Evolutionary conservation across 2,797 vertebrate species (phyloP).

Genomic region (Sebastes hubbsi): DNA sequence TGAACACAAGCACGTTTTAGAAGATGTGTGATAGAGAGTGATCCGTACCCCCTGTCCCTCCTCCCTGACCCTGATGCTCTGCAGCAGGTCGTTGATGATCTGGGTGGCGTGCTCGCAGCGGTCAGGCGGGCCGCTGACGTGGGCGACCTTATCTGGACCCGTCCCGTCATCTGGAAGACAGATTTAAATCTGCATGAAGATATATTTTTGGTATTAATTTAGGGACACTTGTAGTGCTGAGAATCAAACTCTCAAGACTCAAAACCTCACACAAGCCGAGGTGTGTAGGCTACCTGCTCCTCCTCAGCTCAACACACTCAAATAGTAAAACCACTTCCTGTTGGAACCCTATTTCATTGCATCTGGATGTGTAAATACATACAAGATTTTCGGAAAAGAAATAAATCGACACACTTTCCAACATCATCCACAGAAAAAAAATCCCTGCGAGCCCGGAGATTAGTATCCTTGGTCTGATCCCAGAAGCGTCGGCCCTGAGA

Average conservation of each 20-base stretch:
- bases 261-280: not conserved
- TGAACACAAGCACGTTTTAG: not conserved
- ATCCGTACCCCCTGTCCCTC: constrained; percentile 74
- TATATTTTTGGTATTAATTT: too few species aligned
- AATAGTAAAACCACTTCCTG: not conserved
- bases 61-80: constrained; percentile 88
- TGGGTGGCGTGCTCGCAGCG: constrained; percentile 90
- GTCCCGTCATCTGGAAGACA: constrained; percentile 85
- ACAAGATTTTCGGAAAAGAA: too few species aligned
- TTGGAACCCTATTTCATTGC: too few species aligned
- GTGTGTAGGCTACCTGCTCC: not conserved
- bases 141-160: constrained; percentile 90
- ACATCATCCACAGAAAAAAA: too few species aligned
- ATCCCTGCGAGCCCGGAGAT: too few species aligned
- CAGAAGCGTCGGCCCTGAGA: too few species aligned
- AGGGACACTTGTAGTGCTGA: not conserved
- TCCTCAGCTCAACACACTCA: not conserved
- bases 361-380: too few species aligned
- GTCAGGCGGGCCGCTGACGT: constrained; percentile 91
- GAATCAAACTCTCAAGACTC: not conserved
- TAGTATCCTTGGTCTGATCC: too few species aligned
- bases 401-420: too few species aligned
- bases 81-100: constrained; percentile 91
- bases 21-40: not conserved
- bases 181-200: not conserved